Evolutionary conservation across 2,888 invertebrate genomes (phyloP).

Genomic region (Spicauda simplicius): DNA sequence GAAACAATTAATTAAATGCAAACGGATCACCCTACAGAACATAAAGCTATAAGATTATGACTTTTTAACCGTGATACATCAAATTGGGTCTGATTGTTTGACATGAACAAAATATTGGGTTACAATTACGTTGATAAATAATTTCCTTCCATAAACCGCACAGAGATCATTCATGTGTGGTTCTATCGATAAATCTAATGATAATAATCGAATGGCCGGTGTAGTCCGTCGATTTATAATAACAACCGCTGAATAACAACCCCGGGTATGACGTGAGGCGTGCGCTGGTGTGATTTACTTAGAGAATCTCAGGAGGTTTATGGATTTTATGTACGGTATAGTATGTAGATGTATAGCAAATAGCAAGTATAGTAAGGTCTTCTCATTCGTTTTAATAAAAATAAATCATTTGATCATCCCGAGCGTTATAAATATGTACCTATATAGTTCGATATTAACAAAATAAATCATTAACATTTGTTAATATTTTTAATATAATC

Average conservation of each 20-base stretch:
- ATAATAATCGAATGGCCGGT: constrained; percentile 69
- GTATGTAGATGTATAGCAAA: no score
- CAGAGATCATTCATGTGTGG: constrained; percentile 37
- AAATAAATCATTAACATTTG: no score
- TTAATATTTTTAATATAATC: no score
- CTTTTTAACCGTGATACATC: no score
- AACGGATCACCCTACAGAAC: no score
- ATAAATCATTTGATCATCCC: no score
- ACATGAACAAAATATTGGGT: constrained; percentile 3
- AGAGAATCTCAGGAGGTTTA: constrained; percentile 33
- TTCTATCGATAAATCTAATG: constrained; percentile 70
- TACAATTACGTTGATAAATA: constrained; percentile 30
- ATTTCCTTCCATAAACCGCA: constrained; percentile 21
- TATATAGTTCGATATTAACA: no score
- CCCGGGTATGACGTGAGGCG: constrained; percentile 66
- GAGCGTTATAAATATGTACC: no score
- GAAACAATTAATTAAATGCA: no score
- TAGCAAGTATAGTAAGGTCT: background rate
- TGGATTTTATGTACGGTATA: background rate
- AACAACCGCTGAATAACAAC: constrained; percentile 57
- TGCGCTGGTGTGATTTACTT: constrained; percentile 60
- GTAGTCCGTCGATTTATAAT: constrained; percentile 70
- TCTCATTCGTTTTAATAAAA: background rate
- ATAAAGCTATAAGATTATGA: no score
- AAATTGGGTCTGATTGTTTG: background rate